A percentile compares a stretch with the other conserved stretches of the same genome.
Conservation (phyloP, 2,113 vertebrate genomes). For the Tringa solitaria region DNA sequence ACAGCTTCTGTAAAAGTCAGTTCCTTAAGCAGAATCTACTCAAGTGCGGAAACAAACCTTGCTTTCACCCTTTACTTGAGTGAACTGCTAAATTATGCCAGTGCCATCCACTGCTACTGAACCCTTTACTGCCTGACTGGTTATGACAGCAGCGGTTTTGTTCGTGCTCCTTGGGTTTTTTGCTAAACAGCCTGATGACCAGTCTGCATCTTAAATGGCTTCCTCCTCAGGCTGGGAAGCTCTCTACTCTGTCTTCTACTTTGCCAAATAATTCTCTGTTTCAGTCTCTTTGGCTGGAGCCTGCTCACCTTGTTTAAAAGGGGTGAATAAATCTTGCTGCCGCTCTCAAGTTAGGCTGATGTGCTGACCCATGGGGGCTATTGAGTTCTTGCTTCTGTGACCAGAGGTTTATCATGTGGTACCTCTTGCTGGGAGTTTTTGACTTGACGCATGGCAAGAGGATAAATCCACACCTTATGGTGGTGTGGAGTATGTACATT, state of each 20-base stretch:
- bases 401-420: neutral
- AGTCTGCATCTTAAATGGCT: neutral
- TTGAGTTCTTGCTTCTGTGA: neutral
- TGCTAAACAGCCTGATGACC: neutral
- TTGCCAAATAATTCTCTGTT: neutral
- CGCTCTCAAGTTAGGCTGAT: neutral
- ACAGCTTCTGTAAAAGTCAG: neutral
- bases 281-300: neutral
- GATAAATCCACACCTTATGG: neutral
- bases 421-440: neutral
- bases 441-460: neutral
- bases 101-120: neutral
- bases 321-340: neutral
- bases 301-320: neutral
- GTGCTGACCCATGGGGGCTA: neutral
- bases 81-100: neutral
- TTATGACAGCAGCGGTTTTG: neutral
- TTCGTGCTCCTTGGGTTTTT: neutral
- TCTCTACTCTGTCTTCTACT: neutral
- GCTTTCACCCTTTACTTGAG: neutral
- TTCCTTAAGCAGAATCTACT: neutral
- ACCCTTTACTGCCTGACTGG: too few species aligned
- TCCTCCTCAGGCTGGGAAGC: neutral
- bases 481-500: accelerated
- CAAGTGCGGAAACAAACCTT: neutral